Percentiles rank a stretch among this genome's conserved stretches.
Evolutionary conservation across 2,888 invertebrate species (phyloP).

Genomic region (Drosophila tripunctata): DNA sequence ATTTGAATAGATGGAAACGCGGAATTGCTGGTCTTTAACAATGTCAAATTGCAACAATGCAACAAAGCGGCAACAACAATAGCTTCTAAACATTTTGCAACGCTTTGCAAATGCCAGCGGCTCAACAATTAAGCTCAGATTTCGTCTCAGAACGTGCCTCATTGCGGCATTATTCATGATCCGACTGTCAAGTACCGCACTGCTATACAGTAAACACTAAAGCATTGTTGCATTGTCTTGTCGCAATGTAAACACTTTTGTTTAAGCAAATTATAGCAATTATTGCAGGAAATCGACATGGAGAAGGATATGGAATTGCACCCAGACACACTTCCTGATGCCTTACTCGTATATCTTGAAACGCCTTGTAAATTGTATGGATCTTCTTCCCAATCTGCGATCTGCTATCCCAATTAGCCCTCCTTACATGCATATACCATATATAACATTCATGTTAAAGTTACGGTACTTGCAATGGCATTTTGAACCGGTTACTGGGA

Average conservation of each 20-base stretch:
- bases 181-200: constrained; percentile 33
- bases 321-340: constrained; percentile 54
- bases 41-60: constrained; percentile 3
- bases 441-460: not conserved
- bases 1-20: constrained; percentile 31
- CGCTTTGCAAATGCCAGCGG: constrained; percentile 22
- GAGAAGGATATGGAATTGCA: constrained; percentile 17
- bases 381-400: constrained; percentile 14
- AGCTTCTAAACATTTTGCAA: constrained; percentile 50
- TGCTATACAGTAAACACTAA: constrained; percentile 12
- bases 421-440: constrained; percentile 18
- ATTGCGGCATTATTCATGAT: constrained; percentile 37
- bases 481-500: constrained; percentile 47
- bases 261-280: constrained; percentile 61
- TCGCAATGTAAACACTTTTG: constrained; percentile 55
- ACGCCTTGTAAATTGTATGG: constrained; percentile 42
- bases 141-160: constrained; percentile 67
- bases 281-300: constrained; percentile 40
- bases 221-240: constrained; percentile 49
- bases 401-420: constrained; percentile 54
- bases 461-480: not conserved
- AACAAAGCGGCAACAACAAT: constrained; percentile 23
- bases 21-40: constrained; percentile 28
- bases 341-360: too few relatives aligned
- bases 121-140: constrained; percentile 57